These are phyloP conservation scores for Drosophila crucigera DNA, from an alignment of 2,888 invertebrate species.

Conservation along the genomic window DNA sequence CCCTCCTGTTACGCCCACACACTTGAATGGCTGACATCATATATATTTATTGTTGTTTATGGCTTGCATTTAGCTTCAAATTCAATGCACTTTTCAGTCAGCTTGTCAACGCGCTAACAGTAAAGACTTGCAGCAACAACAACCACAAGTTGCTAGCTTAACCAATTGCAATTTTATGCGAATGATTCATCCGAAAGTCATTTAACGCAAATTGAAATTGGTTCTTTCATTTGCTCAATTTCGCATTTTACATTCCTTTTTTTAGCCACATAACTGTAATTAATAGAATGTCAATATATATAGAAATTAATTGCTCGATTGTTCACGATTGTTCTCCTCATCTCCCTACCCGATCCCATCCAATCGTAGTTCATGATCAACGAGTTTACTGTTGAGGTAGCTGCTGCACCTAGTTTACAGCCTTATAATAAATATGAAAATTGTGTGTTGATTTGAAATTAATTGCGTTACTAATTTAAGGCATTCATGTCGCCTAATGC, in stretches of 20 bases:
- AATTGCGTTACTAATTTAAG: conserved; percentile 27
- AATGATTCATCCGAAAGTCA: conserved; percentile 45
- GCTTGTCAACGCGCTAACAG: conserved; percentile 63
- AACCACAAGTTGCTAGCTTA: conserved; percentile 9
- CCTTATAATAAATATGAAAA: conserved; percentile 19
- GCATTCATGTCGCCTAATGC: neutral
- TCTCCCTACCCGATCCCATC: neutral
- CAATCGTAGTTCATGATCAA: conserved; percentile 30
- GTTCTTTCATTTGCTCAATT: neutral
- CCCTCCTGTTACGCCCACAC: neutral
- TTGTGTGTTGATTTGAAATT: conserved; percentile 20
- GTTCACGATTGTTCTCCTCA: neutral
- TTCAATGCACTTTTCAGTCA: conserved; percentile 75
- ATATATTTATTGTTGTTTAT: conserved; percentile 61
- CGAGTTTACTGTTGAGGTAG: conserved; percentile 25
- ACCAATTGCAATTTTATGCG: conserved; percentile 43
- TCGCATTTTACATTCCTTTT: conserved; percentile 13
- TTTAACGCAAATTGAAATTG: neutral
- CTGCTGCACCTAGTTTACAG: conserved; percentile 42
- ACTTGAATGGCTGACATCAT: conserved; percentile 70
- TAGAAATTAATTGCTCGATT: conserved; percentile 37
- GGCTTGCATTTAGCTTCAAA: conserved; percentile 61
- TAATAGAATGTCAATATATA: conserved; percentile 57
- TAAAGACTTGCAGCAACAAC: conserved; percentile 36
- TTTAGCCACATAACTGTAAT: conserved; percentile 45